Base-by-base conservation (phyloP, 2,797 vertebrate genomes). In the Gallirallus australis region DNA sequence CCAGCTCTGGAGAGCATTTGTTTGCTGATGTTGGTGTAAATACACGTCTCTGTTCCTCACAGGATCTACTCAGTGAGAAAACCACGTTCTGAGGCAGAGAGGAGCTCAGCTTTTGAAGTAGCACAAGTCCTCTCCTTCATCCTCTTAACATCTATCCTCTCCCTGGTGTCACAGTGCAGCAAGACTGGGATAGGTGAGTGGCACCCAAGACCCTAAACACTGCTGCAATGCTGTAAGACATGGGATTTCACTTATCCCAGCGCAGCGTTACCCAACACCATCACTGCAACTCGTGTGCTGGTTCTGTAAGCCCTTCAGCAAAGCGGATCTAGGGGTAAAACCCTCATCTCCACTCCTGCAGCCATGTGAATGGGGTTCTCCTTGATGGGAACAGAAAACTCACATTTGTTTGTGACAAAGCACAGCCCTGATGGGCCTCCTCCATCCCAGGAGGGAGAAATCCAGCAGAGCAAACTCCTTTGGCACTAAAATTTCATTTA, bases 191-290 rank as follows among this genome's bases (percentile, higher is more conserved):
- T 6, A 9, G 35, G 52, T 37, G 0, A 9, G 39, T 2, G 39
- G 16, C 54, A 54, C 28, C 7, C 9, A 2, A 61, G 66, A 27
- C 33, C 42, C 40, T 59, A 72, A 14, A 24, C 7, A 27, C 54
- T 16, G 16, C 18, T 27, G 23, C 18, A 35, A 27, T 6, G 0
- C 56, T 24, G 27, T 31, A 25, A 35, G 16, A 25, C 0, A 14
- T 0, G 12, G 40, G 31, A 18, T 79, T 85, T 83, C 72, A 3
- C 31, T 48, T 47, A 15, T 33, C 54, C 35, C 56, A 5, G 11
- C 0, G 7, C 24, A 31, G 24, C 2, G 0, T 40, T 31, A 72
- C 25, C n/a, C 54, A 57, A 0, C 5, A 10, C 6, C 24, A 14
- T 5, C 68, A 11, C 60, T 64, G 35, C 31, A 5, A 8, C 3